Conservation (phyloP, 2,797 vertebrate genomes). For the Telmatherina bonti region DNA sequence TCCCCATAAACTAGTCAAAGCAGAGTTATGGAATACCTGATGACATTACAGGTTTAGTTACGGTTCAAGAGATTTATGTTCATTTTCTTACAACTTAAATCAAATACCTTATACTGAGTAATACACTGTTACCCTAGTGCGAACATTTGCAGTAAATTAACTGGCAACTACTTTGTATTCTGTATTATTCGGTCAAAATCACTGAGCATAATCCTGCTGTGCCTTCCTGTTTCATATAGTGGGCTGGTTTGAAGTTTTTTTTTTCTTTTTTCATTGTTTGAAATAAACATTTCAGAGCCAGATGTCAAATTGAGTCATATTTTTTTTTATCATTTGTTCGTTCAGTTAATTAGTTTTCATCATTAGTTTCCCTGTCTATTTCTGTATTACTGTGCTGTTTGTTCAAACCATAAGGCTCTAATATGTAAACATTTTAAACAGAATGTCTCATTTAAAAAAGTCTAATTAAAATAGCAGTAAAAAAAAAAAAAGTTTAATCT, state of each 20-base stretch:
- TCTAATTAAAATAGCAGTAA: background rate
- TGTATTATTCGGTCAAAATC: too few relatives aligned
- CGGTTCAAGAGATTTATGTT: too few relatives aligned
- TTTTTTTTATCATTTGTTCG: background rate
- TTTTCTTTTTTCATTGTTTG: too few relatives aligned
- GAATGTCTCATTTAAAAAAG: background rate
- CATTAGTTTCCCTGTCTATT: background rate
- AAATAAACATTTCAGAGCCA: background rate
- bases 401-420: background rate
- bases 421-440: background rate
- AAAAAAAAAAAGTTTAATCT: background rate
- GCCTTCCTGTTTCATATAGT: background rate
- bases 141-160: background rate
- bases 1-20: too few relatives aligned
- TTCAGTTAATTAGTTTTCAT: background rate
- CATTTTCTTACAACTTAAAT: too few relatives aligned
- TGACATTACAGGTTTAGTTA: background rate
- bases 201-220: background rate
- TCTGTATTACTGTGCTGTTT: background rate
- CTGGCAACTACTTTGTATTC: background rate
- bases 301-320: background rate
- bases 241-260: too few relatives aligned
- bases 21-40: background rate
- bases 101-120: too few relatives aligned
- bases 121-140: too few relatives aligned